Percentiles rank a stretch among this genome's conserved stretches.
phyloP scores from a whole-genome alignment of 2,888 invertebrate genomes.

The Drosophila mimica region DNA sequence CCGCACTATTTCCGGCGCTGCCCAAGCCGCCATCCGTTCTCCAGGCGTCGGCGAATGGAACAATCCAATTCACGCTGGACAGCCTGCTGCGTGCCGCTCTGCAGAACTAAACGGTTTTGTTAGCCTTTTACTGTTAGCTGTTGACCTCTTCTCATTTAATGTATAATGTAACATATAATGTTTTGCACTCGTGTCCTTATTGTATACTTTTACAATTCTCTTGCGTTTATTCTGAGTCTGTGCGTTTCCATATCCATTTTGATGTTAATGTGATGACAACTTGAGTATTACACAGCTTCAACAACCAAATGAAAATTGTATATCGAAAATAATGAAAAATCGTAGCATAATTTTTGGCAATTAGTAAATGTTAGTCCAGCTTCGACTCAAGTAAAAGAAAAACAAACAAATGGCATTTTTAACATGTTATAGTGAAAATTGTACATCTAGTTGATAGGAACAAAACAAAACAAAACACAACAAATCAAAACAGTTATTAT shows the following conservation, averaged over 20 bases:
- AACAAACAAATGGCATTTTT: constrained; percentile 50
- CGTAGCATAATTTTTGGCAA: constrained; percentile 69
- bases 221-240: constrained; percentile 28
- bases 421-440: constrained; percentile 58
- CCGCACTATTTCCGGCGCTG: constrained; percentile 60
- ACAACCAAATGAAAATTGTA: constrained; percentile 39
- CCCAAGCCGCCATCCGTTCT: constrained; percentile 71
- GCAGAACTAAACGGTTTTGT: constrained; percentile 59
- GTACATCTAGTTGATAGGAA: constrained; percentile 40
- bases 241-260: constrained; percentile 32
- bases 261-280: constrained; percentile 44
- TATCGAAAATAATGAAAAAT: background rate
- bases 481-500: constrained; percentile 2
- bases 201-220: constrained; percentile 22
- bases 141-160: constrained; percentile 34
- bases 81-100: constrained; percentile 73
- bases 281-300: constrained; percentile 54
- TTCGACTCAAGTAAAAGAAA: constrained; percentile 26
- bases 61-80: constrained; percentile 70
- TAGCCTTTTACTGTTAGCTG: constrained; percentile 2
- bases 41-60: constrained; percentile 68
- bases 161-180: constrained; percentile 44
- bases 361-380: constrained; percentile 60
- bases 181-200: constrained; percentile 69
- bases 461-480: background rate